Percentiles rank a stretch among this genome's conserved stretches.
Conservation (phyloP, 2,113 vertebrate species). For the Atractosteus spatula region DNA sequence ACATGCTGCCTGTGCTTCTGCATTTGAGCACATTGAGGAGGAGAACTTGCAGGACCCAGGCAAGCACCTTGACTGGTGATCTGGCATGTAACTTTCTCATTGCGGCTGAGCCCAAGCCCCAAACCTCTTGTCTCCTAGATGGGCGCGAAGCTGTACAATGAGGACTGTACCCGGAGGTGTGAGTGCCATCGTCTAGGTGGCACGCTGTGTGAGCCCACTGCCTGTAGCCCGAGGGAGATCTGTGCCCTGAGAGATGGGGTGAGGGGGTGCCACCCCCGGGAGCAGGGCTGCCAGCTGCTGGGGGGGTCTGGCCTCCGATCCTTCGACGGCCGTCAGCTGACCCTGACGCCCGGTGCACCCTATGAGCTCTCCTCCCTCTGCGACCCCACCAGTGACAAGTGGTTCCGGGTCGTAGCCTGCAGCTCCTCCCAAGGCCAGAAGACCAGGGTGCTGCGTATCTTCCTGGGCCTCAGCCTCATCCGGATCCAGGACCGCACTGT, state of each 20-base stretch:
- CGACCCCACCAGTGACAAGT: slow-evolving; percentile 10
- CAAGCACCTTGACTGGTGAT: too few species aligned
- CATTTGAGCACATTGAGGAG: too few species aligned
- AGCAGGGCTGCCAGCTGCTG: slow-evolving; percentile 32
- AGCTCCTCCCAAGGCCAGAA: background rate
- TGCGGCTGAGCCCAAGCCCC: too few species aligned
- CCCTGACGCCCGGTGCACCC: slow-evolving; percentile 5
- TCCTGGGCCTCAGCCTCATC: slow-evolving; percentile 31
- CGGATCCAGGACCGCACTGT: slow-evolving; percentile 18
- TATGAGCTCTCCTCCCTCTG: slow-evolving; percentile 34
- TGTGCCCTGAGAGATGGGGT: slow-evolving; percentile 30
- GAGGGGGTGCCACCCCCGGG: slow-evolving; percentile 19
- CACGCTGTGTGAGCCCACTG: slow-evolving; percentile 23
- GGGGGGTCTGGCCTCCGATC: slow-evolving; percentile 21
- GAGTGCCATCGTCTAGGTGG: slow-evolving; percentile 29
- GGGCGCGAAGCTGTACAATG: slow-evolving; percentile 21
- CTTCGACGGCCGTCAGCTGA: slow-evolving; percentile 24
- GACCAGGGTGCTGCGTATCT: slow-evolving; percentile 26
- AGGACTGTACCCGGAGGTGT: slow-evolving; percentile 30
- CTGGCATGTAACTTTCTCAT: too few species aligned
- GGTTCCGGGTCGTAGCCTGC: slow-evolving; percentile 43
- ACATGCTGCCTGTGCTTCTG: too few species aligned
- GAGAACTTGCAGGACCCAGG: too few species aligned
- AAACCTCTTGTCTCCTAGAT: background rate
- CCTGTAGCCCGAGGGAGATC: slow-evolving; percentile 7